These are phyloP conservation scores for Euphydryas editha DNA, from an alignment of 2,888 invertebrate species.

Conservation along the genomic window DNA sequence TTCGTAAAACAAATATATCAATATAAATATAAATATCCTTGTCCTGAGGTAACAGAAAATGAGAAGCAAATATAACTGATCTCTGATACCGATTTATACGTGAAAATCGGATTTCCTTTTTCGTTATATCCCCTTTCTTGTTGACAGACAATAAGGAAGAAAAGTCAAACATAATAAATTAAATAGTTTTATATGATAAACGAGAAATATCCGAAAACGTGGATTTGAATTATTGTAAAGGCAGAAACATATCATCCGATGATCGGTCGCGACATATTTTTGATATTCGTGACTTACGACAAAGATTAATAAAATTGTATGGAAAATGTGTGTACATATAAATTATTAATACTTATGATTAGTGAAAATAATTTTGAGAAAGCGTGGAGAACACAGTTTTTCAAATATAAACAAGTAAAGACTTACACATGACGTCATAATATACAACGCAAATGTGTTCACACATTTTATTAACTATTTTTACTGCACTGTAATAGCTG, in stretches of 20 bases:
- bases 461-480: no score
- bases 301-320: no score
- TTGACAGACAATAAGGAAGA: not conserved
- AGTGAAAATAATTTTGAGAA: no score
- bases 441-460: no score
- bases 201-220: constrained; percentile 18
- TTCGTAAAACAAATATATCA: not conserved
- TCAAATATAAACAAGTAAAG: no score
- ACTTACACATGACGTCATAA: no score
- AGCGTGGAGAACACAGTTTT: no score
- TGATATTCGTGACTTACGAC: no score
- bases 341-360: no score
- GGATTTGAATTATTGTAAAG: not conserved
- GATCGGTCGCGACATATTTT: no score
- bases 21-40: not conserved
- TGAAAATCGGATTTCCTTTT: not conserved
- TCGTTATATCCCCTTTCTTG: not conserved
- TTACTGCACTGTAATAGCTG: no score
- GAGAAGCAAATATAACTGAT: not conserved
- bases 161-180: constrained; percentile 20
- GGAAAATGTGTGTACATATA: no score
- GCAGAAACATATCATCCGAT: not conserved
- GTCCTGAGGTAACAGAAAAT: not conserved
- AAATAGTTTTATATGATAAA: constrained; percentile 24
- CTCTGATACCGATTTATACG: not conserved